phyloP scores from a whole-genome alignment of 2,113 vertebrate species.

The Mastomys natalensis region DNA sequence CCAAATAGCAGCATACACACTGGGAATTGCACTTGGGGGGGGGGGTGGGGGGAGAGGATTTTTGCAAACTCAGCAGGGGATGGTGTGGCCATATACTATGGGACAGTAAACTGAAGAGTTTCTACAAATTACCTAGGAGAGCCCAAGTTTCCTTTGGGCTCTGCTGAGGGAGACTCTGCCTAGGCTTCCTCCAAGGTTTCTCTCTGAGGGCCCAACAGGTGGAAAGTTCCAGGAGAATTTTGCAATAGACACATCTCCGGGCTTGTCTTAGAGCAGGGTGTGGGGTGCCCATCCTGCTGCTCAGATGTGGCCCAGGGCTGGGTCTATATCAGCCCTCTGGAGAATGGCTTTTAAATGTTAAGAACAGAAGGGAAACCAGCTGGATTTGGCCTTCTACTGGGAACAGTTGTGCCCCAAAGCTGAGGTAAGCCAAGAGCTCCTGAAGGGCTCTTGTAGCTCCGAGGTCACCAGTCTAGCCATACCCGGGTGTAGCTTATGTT shows the following conservation, averaged over 20 bases:
- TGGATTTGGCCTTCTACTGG: neutral
- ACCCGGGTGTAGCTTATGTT: neutral
- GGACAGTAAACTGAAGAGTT: neutral
- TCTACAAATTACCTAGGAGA: neutral
- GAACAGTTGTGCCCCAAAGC: neutral
- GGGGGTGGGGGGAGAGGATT: neutral
- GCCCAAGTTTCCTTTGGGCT: neutral
- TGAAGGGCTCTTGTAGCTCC: neutral
- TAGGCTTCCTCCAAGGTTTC: accelerated
- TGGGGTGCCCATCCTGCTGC: accelerated
- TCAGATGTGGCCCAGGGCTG: accelerated
- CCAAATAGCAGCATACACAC: accelerated
- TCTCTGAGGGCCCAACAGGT: too few relatives aligned
- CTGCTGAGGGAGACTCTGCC: too few relatives aligned
- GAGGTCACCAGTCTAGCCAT: neutral
- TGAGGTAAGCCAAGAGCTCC: neutral
- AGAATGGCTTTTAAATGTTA: neutral
- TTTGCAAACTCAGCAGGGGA: neutral
- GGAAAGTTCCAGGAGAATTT: neutral
- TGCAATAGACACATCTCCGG: accelerated
- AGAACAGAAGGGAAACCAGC: neutral
- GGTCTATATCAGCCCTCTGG: neutral
- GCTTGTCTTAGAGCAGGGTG: accelerated
- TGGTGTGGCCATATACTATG: accelerated
- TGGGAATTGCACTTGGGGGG: accelerated